phyloP scores from a whole-genome alignment of 2,888 invertebrate species.

The Andrena praecox region DNA sequence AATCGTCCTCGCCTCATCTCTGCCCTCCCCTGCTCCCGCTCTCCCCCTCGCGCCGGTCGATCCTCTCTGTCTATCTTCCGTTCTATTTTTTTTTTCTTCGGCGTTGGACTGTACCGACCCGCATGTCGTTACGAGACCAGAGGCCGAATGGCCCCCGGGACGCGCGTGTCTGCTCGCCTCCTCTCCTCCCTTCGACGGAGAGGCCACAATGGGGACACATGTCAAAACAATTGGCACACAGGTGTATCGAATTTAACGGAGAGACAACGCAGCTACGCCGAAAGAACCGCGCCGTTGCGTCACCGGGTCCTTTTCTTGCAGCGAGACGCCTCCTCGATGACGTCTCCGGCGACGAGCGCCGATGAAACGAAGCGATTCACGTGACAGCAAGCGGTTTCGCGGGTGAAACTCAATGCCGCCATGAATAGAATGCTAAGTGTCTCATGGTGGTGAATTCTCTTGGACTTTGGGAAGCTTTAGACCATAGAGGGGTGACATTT shows the following conservation, averaged over 20 bases:
- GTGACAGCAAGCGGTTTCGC: too few species aligned
- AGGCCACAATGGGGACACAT: conserved; percentile 81
- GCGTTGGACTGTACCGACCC: conserved; percentile 78
- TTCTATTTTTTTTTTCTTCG: conserved; percentile 53
- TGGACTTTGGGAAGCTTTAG: too few species aligned
- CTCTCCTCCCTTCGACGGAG: conserved; percentile 43
- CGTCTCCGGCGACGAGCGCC: conserved; percentile 27
- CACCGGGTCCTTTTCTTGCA: conserved; percentile 58
- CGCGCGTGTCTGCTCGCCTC: conserved; percentile 55
- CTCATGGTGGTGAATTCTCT: too few species aligned
- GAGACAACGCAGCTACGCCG: conserved; percentile 65
- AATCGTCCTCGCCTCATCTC: conserved; percentile 69
- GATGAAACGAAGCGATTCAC: conserved; percentile 1
- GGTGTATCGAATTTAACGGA: conserved; percentile 78
- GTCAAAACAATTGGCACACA: conserved; percentile 84
- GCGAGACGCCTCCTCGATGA: conserved; percentile 35
- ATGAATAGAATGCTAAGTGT: too few species aligned
- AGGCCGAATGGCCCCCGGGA: conserved; percentile 63
- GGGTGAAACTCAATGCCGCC: too few species aligned
- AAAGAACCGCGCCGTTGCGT: conserved; percentile 73
- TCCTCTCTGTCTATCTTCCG: conserved; percentile 8
- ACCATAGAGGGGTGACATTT: too few species aligned
- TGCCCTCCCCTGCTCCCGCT: neutral
- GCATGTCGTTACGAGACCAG: conserved; percentile 72
- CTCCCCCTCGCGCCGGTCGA: conserved; percentile 11